Evolutionary conservation across 1,140 invertebrate genomes (phyloP).

Genomic region (Heliconius congener): DNA sequence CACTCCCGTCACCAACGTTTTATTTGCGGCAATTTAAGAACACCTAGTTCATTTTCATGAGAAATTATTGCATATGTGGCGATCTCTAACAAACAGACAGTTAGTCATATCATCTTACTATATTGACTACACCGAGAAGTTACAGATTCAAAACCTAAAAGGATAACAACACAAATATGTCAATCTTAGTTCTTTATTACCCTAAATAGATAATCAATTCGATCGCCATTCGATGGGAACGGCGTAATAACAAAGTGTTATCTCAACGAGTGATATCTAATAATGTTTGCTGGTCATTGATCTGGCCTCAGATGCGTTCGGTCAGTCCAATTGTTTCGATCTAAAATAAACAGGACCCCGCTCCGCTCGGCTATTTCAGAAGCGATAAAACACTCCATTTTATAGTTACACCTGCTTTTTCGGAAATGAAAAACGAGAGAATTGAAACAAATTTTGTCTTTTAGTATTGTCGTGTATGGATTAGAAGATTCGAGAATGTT

Average conservation of each 20-base stretch:
- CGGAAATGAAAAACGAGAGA: conserved; percentile 18
- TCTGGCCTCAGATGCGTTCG: conserved; percentile 28
- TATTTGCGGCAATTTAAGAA: too few species aligned
- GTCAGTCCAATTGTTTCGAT: conserved; percentile 35
- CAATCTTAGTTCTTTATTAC: not conserved
- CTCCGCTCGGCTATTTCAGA: conserved; percentile 29
- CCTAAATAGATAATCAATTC: not conserved
- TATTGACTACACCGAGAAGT: too few species aligned
- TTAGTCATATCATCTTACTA: too few species aligned
- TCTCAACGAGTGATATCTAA: conserved; percentile 7
- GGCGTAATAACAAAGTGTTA: conserved; percentile 6
- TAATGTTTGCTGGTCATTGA: conserved; percentile 26
- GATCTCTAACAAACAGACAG: too few species aligned
- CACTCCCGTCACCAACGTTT: too few species aligned
- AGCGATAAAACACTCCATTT: conserved; percentile 34
- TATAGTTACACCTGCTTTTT: conserved; percentile 36
- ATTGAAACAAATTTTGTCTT: conserved; percentile 10
- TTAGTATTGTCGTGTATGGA: conserved; percentile 1
- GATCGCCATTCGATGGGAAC: not conserved
- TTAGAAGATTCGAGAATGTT: not conserved
- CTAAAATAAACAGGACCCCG: conserved; percentile 31
- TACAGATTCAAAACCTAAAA: not conserved
- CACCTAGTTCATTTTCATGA: too few species aligned
- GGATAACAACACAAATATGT: not conserved
- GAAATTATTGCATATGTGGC: too few species aligned